These are phyloP conservation scores for Leptinotarsa peninsularis DNA, from an alignment of 2,888 invertebrate genomes.

Conservation along the genomic window DNA sequence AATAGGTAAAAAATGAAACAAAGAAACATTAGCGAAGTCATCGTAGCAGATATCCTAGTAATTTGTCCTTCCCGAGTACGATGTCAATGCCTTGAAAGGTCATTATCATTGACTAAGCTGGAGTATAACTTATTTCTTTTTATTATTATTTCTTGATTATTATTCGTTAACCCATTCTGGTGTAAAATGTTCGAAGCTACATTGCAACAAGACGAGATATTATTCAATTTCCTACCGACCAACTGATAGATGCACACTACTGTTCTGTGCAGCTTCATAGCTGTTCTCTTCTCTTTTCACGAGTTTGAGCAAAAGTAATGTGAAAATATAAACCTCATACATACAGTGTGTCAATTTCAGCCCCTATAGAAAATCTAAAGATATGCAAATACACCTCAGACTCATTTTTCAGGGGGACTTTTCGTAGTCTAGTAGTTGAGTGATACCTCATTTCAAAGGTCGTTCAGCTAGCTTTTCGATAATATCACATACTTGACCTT, in stretches of 20 bases:
- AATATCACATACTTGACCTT: no score
- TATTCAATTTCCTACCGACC: conserved; percentile 24
- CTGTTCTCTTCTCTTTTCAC: no score
- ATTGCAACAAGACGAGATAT: conserved; percentile 32
- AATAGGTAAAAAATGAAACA: background rate
- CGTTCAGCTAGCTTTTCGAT: no score
- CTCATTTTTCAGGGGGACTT: no score
- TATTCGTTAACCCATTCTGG: conserved; percentile 32
- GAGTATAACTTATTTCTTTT: conserved; percentile 29
- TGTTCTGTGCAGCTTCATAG: no score
- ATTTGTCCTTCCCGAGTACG: conserved; percentile 31
- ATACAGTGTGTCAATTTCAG: no score
- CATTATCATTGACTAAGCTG: conserved; percentile 34
- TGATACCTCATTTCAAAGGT: no score
- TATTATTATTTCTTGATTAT: conserved; percentile 37
- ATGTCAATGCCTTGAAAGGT: conserved; percentile 34
- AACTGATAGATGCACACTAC: conserved; percentile 17
- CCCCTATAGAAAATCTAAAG: no score
- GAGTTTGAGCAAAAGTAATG: no score
- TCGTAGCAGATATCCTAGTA: conserved; percentile 21
- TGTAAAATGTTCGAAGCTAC: conserved; percentile 27
- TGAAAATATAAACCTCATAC: no score
- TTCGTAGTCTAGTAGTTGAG: no score
- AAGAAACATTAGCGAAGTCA: background rate
- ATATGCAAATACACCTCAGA: no score